Evolutionary conservation across 2,797 vertebrate species (phyloP).

Genomic region (Aeoliscus strigatus): DNA sequence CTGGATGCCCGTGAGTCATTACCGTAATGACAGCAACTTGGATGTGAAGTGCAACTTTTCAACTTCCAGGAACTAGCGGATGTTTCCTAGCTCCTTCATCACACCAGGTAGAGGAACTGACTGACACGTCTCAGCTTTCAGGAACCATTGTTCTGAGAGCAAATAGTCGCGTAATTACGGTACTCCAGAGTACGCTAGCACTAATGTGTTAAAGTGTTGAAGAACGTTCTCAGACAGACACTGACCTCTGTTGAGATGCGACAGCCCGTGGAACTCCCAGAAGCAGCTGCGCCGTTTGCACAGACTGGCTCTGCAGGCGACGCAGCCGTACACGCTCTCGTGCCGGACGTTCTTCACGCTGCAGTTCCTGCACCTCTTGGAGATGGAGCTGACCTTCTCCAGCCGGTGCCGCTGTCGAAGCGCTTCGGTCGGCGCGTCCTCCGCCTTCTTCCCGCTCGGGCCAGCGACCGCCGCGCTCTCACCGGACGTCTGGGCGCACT

Average conservation of each 20-base stretch:
- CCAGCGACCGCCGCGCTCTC: slow-evolving; percentile 22
- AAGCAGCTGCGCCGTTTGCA: slow-evolving; percentile 69
- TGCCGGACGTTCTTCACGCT: slow-evolving; percentile 56
- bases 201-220: too few relatives aligned
- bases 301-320: slow-evolving; percentile 61
- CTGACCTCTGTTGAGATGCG: slow-evolving; percentile 55
- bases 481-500: slow-evolving; percentile 53
- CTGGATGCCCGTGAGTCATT: too few relatives aligned
- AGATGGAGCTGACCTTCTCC: slow-evolving; percentile 54
- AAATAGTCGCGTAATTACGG: too few relatives aligned
- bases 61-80: too few relatives aligned
- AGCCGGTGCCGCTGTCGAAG: slow-evolving; percentile 60
- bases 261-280: slow-evolving; percentile 69
- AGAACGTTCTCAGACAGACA: background rate
- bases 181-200: too few relatives aligned
- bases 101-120: too few relatives aligned
- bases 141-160: too few relatives aligned
- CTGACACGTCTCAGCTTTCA: too few relatives aligned
- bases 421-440: background rate
- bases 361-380: slow-evolving; percentile 71
- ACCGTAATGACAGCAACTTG: too few relatives aligned
- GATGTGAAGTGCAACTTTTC: too few relatives aligned
- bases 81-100: too few relatives aligned
- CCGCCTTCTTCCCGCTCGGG: background rate
- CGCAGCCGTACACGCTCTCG: slow-evolving; percentile 69